Base-by-base conservation (phyloP, 2,888 invertebrate species). In the Halictus ligatus region DNA sequence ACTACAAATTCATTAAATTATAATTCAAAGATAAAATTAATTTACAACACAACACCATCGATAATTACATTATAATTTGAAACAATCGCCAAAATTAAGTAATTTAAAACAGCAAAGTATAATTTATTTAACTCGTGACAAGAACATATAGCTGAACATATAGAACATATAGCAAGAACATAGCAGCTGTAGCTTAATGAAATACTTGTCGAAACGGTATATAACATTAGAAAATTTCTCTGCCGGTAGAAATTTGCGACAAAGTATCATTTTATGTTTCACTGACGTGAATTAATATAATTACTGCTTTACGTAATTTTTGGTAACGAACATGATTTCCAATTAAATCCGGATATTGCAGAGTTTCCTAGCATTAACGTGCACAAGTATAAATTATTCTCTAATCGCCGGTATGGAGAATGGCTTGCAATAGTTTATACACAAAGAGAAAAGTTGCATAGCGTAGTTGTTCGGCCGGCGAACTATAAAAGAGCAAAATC, bases 401-500 rank as follows among this genome's bases (percentile, higher is more conserved):
- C 46, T 15, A 13, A 35, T 67, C 54, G 43, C 35, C 29, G 29
- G 64, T 29, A 25, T 25, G 10, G 10, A 74, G 15, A 25, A 21
- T 35, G 15, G 40, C 40, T n/a, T 13, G 25, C 15, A 48, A 25
- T 50, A 67, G 46, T 60, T 76, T 35, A 67, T 67, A 13, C 67
- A 48, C 50, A 35, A 54, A 40, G 48, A 40, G 77, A 77, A 40
- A n/a, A 7, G n/a, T 13, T 21, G 35, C 50, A 29, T 10, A 43
- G 43, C 3, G 15, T 35, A 35, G 50, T 69, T 69, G 35, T 40
- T 80, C 43, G 43, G 43, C 43, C 43, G 69, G 50, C 10, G 6
- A 50, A 69, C 54, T 46, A 46, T 75, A 69, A 25, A 13, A 15
- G 43, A 75, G 15, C 21, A 54, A 79, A 80, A 54, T 74, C 43